Percentiles rank a stretch among this genome's conserved stretches.
Evolutionary conservation across 2,797 vertebrate species (phyloP).

Genomic region (Notolepis coatsorum): DNA sequence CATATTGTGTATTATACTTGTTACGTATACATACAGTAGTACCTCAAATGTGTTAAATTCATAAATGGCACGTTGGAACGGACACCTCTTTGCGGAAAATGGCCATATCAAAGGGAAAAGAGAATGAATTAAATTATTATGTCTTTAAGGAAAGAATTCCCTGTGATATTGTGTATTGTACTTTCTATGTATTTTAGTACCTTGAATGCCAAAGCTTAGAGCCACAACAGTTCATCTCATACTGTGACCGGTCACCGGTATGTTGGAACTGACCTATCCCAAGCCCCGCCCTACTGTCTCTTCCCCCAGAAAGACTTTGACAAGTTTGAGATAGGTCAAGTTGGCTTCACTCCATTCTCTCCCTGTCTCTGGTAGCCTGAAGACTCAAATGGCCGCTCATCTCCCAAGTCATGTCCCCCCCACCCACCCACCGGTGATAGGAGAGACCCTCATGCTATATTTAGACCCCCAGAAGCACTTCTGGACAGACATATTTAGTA

Average conservation of each 20-base stretch:
- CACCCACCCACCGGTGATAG: slow-evolving; percentile 76
- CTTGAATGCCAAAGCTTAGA: too few relatives aligned
- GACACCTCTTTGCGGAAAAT: slow-evolving; percentile 7
- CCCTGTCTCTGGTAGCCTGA: slow-evolving; percentile 53
- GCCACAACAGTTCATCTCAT: background rate
- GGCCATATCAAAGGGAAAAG: background rate
- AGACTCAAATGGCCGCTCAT: slow-evolving; percentile 63
- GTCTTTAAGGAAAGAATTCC: background rate
- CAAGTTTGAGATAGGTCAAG: too few relatives aligned
- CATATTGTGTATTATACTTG: background rate
- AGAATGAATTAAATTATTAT: background rate
- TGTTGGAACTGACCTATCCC: too few relatives aligned
- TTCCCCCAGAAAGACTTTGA: too few relatives aligned
- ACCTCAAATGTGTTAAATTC: background rate
- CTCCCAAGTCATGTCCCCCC: slow-evolving; percentile 67
- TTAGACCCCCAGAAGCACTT: slow-evolving; percentile 69
- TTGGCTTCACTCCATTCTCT: slow-evolving; percentile 1
- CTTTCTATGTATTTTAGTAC: too few relatives aligned
- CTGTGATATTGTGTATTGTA: background rate
- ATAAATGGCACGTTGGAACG: background rate
- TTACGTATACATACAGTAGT: background rate
- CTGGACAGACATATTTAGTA: slow-evolving; percentile 60
- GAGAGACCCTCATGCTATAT: slow-evolving; percentile 76
- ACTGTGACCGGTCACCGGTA: background rate
- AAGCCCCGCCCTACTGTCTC: too few relatives aligned